Percentiles rank a stretch among this genome's conserved stretches.
Evolutionary conservation across 2,797 vertebrate species (phyloP).

Genomic region (Alauda arvensis): DNA sequence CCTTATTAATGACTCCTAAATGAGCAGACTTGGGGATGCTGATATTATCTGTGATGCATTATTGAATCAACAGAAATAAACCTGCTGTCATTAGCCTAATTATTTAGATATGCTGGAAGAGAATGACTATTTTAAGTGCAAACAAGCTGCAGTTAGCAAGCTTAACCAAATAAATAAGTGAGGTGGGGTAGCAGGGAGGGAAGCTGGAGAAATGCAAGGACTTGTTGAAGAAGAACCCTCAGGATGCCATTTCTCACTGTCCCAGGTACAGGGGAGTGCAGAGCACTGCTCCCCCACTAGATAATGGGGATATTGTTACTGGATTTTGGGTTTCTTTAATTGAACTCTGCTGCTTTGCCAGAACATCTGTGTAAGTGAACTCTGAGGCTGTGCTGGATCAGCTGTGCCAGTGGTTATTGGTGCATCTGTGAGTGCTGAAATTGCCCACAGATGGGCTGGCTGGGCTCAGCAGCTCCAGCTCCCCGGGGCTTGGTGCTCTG

Average conservation of each 20-base stretch:
- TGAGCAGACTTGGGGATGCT: not conserved
- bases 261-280: not conserved
- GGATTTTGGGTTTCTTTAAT: not conserved
- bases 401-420: constrained; percentile 15
- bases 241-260: not conserved
- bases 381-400: not conserved
- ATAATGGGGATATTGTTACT: not conserved
- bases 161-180: not conserved
- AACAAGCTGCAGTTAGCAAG: constrained; percentile 21
- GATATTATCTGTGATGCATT: not conserved
- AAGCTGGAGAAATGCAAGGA: not conserved
- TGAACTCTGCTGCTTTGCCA: not conserved
- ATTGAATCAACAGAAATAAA: constrained; percentile 39
- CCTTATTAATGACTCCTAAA: constrained; percentile 9
- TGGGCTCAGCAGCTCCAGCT: not conserved
- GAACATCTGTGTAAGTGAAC: constrained; percentile 19
- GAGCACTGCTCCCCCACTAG: not conserved
- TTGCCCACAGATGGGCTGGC: constrained; percentile 13
- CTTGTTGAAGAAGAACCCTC: not conserved
- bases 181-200: not conserved
- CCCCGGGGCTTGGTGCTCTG: not conserved
- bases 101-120: constrained; percentile 9
- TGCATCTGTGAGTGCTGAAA: constrained; percentile 15
- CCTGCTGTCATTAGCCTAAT: constrained; percentile 37
- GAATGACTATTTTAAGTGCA: constrained; percentile 17